Percentiles rank a stretch among this genome's conserved stretches.
Conservation (phyloP, 1,140 invertebrate genomes). For the Elymnias hypermnestra region DNA sequence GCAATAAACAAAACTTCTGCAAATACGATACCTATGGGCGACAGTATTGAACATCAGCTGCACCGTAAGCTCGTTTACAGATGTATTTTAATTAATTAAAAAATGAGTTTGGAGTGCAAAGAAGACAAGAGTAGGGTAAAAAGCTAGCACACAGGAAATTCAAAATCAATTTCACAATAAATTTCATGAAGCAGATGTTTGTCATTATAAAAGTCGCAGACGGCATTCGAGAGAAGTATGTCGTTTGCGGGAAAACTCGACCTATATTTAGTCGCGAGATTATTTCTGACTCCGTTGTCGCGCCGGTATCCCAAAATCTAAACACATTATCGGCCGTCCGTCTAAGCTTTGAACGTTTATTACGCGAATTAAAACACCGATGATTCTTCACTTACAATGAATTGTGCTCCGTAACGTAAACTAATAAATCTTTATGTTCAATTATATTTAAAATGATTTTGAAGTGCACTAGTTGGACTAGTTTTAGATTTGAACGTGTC, state of each 20-base stretch:
- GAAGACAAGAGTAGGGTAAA: no score
- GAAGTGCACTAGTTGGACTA: not conserved
- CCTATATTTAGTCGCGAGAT: constrained; percentile 63
- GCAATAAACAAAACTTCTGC: no score
- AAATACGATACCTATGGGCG: no score
- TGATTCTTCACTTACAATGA: not conserved
- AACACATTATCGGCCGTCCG: constrained; percentile 49
- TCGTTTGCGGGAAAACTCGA: constrained; percentile 64
- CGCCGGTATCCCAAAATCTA: constrained; percentile 53
- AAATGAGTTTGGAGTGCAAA: no score
- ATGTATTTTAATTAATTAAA: no score
- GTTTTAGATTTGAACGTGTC: not conserved
- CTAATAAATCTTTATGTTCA: not conserved
- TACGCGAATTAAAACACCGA: constrained; percentile 32
- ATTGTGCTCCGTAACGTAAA: not conserved
- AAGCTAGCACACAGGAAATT: not conserved
- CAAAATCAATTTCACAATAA: constrained; percentile 6
- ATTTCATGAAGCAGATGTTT: constrained; percentile 1
- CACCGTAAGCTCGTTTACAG: no score
- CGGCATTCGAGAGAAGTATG: constrained; percentile 43
- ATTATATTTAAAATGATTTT: not conserved
- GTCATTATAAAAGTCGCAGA: constrained; percentile 7
- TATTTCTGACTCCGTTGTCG: constrained; percentile 62
- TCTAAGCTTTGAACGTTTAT: constrained; percentile 47
- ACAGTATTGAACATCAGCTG: not conserved